A percentile compares a stretch with the other conserved stretches of the same genome.
Conservation (phyloP, 2,113 vertebrate genomes). For the Xiphophorus couchianus region DNA sequence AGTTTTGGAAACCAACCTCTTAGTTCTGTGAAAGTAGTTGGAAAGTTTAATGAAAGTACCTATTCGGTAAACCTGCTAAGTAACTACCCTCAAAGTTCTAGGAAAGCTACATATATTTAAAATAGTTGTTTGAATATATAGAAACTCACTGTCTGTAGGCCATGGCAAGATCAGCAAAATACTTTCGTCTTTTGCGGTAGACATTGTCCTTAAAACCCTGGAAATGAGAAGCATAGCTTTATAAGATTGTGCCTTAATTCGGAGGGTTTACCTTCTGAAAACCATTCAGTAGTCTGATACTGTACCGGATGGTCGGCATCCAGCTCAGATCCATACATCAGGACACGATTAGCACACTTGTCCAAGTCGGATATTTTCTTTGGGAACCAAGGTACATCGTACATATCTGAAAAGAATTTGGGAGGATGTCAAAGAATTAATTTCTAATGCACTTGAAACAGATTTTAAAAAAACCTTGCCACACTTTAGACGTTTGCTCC, state of each 20-base stretch:
- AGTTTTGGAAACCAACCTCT: no score
- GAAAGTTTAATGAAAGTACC: not conserved
- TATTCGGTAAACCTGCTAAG: not conserved
- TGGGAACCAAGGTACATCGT: slow-evolving; percentile 92
- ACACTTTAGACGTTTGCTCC: not conserved
- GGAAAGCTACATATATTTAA: not conserved
- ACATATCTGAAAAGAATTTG: slow-evolving; percentile 80
- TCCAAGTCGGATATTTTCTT: slow-evolving; percentile 97
- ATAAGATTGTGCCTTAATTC: not conserved
- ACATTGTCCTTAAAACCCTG: slow-evolving; percentile 99
- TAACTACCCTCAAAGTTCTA: not conserved
- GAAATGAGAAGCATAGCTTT: not conserved
- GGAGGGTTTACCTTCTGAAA: not conserved
- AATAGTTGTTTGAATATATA: not conserved
- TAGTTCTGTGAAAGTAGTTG: not conserved
- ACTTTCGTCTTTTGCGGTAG: slow-evolving; percentile 94
- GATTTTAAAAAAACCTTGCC: not conserved
- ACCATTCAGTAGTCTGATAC: not conserved
- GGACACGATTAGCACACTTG: slow-evolving; percentile 92
- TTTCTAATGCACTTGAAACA: not conserved
- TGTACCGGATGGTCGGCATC: slow-evolving; percentile 87
- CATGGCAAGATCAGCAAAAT: slow-evolving; percentile 97
- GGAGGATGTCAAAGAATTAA: not conserved
- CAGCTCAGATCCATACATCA: slow-evolving; percentile 96
- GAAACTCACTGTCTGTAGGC: slow-evolving; percentile 90